Evolutionary conservation across 2,797 vertebrate species (phyloP), one percentile per base, ranked within the genome.

Genomic region (Sciaenops ocellatus): DNA sequence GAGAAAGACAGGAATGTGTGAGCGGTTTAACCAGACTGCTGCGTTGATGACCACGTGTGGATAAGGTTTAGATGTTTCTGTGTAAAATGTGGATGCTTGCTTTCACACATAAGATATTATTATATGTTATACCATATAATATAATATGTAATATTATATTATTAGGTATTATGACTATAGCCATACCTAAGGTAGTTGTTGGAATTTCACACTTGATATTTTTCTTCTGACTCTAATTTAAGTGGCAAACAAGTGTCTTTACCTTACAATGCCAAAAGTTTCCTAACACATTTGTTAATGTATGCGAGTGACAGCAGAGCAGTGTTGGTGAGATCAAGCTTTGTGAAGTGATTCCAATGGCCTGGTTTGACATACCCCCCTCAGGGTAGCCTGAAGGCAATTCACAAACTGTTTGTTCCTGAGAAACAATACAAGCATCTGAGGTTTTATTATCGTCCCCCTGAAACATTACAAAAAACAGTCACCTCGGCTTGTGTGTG

Each of bases 401-500:
- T 72, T 78, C 65, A 81, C 65, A 54, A 68, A 52, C 57, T 76
- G 85, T 90, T 89, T 87, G 80, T 90, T 90, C 79, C 84, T 63
- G 46, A 76, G 79, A 85, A 77, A 73, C 64, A 77, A 69, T 22
- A 66, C 34, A 71, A 83, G 57, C 69, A 69, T 83, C 76, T 78
- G 61, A 86, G 69, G 79, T 66, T 66, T 64, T 73, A 73, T 71
- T 76, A 66, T 46, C 42, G n/a, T 28, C 52, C 41, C 67, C 63
- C 65, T 82, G 26, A 26, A 77, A 62, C 82, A 81, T 79, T 79
- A 46, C 66, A 64, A 76, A 86, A 84, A 89, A 82, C 50, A 65
- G 69, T 86, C 81, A 76, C 70, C 69, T 79, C 83, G 73, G 76
- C 87, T 84, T 28, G 64, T 78, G 64, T 79, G 83, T 70, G 72